phyloP scores from a whole-genome alignment of 2,888 invertebrate species.

The Tachina lurida region DNA sequence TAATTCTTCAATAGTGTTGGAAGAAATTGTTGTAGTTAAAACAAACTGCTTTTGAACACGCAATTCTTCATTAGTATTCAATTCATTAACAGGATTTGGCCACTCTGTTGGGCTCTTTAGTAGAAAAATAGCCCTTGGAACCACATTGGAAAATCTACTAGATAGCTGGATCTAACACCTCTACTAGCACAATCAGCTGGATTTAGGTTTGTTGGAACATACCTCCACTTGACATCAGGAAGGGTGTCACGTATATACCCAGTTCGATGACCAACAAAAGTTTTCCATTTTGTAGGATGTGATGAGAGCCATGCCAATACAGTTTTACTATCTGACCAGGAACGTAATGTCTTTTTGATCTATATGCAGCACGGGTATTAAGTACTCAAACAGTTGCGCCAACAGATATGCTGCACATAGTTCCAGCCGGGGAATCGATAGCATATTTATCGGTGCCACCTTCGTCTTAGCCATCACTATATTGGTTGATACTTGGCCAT shows the following conservation, averaged over 20 bases:
- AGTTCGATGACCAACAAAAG: constrained; percentile 4
- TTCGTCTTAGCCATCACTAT: constrained; percentile 47
- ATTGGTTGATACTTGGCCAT: constrained; percentile 29
- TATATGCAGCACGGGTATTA: constrained; percentile 6
- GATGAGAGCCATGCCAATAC: constrained; percentile 44
- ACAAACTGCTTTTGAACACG: constrained; percentile 4
- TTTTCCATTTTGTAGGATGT: constrained; percentile 45
- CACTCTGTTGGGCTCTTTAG: not conserved
- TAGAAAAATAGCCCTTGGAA: constrained; percentile 35
- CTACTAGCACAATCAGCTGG: constrained; percentile 48
- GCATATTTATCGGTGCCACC: constrained; percentile 32
- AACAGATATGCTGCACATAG: constrained; percentile 24
- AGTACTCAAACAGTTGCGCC: constrained; percentile 30
- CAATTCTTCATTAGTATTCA: constrained; percentile 34
- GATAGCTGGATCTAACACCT: constrained; percentile 39
- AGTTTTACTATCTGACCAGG: constrained; percentile 52
- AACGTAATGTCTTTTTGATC: not conserved
- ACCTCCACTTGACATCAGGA: constrained; percentile 41
- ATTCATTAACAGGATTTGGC: constrained; percentile 2
- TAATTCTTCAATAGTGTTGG: not conserved
- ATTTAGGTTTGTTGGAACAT: constrained; percentile 46
- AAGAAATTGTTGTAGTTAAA: not conserved
- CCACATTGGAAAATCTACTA: constrained; percentile 11
- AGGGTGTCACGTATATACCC: not conserved
- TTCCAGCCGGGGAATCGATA: constrained; percentile 43